Percentiles rank a stretch among this genome's conserved stretches.
These are phyloP conservation scores for Scaptomyza graminum DNA, from an alignment of 1,140 invertebrate genomes.

Conservation along the genomic window DNA sequence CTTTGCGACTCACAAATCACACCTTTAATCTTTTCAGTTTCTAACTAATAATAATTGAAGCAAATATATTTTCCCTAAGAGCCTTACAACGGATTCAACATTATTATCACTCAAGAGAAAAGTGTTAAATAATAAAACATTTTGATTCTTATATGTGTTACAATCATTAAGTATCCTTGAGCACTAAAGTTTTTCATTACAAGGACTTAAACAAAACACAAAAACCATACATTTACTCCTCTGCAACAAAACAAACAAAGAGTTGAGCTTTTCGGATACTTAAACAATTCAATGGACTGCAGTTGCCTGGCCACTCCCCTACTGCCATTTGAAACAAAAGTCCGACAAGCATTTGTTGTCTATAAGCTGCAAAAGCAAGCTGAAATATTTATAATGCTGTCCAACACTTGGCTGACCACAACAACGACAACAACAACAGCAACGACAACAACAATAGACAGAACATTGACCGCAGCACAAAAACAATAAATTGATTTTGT, in stretches of 20 bases:
- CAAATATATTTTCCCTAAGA: background rate
- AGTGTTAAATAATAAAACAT: conserved; percentile 5
- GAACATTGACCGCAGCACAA: conserved; percentile 37
- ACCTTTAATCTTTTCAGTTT: no score
- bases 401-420: conserved; percentile 55
- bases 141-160: conserved; percentile 13
- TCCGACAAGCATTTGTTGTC: conserved; percentile 22
- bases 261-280: conserved; percentile 44
- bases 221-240: conserved; percentile 16
- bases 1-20: no score
- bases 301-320: background rate
- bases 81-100: background rate
- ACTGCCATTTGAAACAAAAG: conserved; percentile 8
- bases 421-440: conserved; percentile 22
- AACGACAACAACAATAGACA: conserved; percentile 21
- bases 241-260: conserved; percentile 32
- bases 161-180: conserved; percentile 19
- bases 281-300: conserved; percentile 48
- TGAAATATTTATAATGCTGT: conserved; percentile 57
- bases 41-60: background rate
- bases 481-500: conserved; percentile 58
- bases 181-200: conserved; percentile 43
- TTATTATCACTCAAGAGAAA: background rate
- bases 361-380: conserved; percentile 49
- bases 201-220: conserved; percentile 30